A percentile compares a stretch with the other conserved stretches of the same genome.
These are phyloP conservation scores for Darwinula stevensoni DNA, from an alignment of 2,888 invertebrate genomes.

Conservation along the genomic window DNA sequence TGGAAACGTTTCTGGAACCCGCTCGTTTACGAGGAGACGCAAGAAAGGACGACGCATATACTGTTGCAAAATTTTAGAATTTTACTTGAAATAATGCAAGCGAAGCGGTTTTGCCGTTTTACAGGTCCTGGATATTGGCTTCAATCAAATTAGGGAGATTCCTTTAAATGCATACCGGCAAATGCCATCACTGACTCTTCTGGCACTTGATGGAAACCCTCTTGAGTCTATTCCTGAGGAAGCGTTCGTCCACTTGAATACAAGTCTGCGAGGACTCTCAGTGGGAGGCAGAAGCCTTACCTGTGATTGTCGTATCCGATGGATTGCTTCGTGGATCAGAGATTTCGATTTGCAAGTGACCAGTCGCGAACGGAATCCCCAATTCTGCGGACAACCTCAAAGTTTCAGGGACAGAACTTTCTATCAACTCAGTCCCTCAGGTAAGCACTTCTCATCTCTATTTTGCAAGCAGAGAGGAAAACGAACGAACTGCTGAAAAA, in stretches of 20 bases:
- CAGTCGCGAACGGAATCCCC: slow-evolving; percentile 64
- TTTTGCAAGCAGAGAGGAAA: slow-evolving; percentile 3
- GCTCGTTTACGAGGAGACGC: too few relatives aligned
- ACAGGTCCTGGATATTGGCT: slow-evolving; percentile 61
- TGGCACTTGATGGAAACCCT: slow-evolving; percentile 74
- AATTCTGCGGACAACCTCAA: slow-evolving; percentile 61
- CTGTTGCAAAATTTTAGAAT: too few relatives aligned
- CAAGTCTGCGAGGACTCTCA: slow-evolving; percentile 51
- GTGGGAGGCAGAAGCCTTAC: slow-evolving; percentile 59
- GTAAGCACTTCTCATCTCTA: too few relatives aligned
- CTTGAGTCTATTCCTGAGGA: slow-evolving; percentile 48
- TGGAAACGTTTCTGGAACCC: too few relatives aligned
- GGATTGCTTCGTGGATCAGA: slow-evolving; percentile 72
- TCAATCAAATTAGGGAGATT: slow-evolving; percentile 53
- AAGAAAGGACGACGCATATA: too few relatives aligned
- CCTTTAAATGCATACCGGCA: slow-evolving; percentile 47
- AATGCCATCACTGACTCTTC: slow-evolving; percentile 50
- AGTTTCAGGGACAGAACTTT: slow-evolving; percentile 50
- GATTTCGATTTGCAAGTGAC: slow-evolving; percentile 67
- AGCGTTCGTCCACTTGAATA: slow-evolving; percentile 44
- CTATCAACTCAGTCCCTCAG: slow-evolving; percentile 54
- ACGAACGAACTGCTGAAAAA: neutral
- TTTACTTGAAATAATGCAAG: too few relatives aligned
- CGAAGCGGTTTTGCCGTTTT: too few relatives aligned
- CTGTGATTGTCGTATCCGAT: slow-evolving; percentile 58